Base-by-base conservation (phyloP, 2,888 invertebrate genomes). In the Microctonus aethiopoides region DNA sequence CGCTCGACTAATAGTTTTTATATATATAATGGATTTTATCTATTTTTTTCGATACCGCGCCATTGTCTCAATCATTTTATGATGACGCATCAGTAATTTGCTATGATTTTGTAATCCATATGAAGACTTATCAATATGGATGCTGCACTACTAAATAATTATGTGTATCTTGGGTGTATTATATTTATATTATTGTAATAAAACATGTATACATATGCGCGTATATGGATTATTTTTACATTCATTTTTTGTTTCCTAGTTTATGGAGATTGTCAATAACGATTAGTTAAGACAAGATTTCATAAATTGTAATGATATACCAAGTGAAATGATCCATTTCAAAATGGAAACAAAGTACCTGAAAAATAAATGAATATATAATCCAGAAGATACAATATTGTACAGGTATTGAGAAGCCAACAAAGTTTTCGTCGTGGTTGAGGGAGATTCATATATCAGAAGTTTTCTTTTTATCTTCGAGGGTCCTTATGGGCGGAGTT, bases 1-100 rank as follows among this genome's bases (percentile, higher is more conserved):
- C 74, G 74, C 78, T 74, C 75, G 76, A 78, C 81, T 80, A 82
- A 82, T 82, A 79, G 78, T 76, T 75, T 73, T 4, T 20, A 62
- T 51, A 61, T 39, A 39, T 29, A 29, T 29, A 29, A 29, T 29
- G 29, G 39, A 72, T 76, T 46, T 5, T 46, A 16, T 79, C 71
- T 61, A 67, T 63, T 67, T 67, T 61, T 56, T 65, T 68, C 34
- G 41, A 13, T 54, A 26, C 61, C 39, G 22, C 41, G 24, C 36
- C 16, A 34, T 20, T 61, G 61, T 61, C 39, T 41, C 51, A 63
- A 46, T 63, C 22, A 46, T 29, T 51, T 63, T 63, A 63, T 54
- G 24, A 11, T 32, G 32, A 61, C 24, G n/a, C 41, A 41, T 61
- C 41, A 39, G 24, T 64, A 13, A 24, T 32, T 51, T 34, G 20